Conservation (phyloP, 2,888 invertebrate genomes). For the Hypercompe scribonia region DNA sequence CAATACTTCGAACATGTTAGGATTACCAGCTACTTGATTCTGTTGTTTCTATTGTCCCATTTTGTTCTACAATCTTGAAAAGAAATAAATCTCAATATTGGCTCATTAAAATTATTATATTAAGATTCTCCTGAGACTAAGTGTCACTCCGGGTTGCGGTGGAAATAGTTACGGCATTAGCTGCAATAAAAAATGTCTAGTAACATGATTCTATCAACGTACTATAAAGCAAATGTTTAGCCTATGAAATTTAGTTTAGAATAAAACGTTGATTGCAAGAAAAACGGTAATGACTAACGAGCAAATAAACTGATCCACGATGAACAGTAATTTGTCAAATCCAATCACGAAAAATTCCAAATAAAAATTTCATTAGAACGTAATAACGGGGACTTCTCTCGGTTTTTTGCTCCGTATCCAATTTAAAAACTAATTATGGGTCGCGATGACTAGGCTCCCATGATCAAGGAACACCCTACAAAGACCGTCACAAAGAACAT, state of each 20-base stretch:
- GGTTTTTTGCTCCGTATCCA: constrained; percentile 78
- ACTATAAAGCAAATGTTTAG: background rate
- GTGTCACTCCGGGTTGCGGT: background rate
- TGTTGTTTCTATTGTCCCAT: background rate
- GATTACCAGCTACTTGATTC: background rate
- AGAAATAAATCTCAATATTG: background rate
- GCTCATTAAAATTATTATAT: background rate
- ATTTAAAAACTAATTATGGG: constrained; percentile 85
- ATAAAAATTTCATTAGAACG: constrained; percentile 74
- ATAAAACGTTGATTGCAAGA: constrained; percentile 52
- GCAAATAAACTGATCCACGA: constrained; percentile 69
- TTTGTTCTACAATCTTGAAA: background rate
- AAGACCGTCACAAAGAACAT: constrained; percentile 76
- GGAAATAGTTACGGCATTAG: background rate
- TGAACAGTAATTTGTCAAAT: constrained; percentile 81
- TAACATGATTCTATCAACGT: background rate
- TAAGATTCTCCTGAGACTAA: background rate
- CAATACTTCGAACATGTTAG: background rate
- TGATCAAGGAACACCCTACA: constrained; percentile 75
- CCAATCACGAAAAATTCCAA: constrained; percentile 75
- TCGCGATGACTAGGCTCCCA: constrained; percentile 79
- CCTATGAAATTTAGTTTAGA: constrained; percentile 35
- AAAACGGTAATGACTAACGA: constrained; percentile 67
- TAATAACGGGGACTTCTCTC: constrained; percentile 79
- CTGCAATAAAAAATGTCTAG: background rate